These are phyloP conservation scores for Drosophila mercatorum DNA, from an alignment of 2,888 invertebrate species.

Conservation along the genomic window DNA sequence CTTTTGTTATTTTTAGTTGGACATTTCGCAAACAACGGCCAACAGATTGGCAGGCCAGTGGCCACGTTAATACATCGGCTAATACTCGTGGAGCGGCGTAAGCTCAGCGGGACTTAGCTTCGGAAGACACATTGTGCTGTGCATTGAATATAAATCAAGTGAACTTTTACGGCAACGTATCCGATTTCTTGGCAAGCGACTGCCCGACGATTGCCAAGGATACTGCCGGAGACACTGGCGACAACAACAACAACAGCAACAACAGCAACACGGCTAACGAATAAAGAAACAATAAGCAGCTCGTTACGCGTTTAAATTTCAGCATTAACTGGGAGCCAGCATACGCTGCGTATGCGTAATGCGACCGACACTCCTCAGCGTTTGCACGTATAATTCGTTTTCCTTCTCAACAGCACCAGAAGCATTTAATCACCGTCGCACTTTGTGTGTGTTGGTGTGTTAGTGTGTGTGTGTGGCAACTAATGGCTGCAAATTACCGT, in stretches of 20 bases:
- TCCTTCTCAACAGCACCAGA: slow-evolving; percentile 28
- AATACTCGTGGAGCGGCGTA: slow-evolving; percentile 46
- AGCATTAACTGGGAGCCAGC: slow-evolving; percentile 36
- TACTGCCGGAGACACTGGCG: slow-evolving; percentile 20
- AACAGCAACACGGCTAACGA: slow-evolving; percentile 1
- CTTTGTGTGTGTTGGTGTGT: slow-evolving; percentile 23
- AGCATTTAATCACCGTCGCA: slow-evolving; percentile 63
- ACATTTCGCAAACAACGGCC: slow-evolving; percentile 13
- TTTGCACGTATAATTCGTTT: slow-evolving; percentile 45
- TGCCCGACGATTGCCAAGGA: slow-evolving; percentile 50
- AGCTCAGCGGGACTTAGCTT: slow-evolving; percentile 39
- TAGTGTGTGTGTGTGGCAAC: slow-evolving; percentile 43
- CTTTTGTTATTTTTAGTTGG: neutral
- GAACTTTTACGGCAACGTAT: slow-evolving; percentile 63
- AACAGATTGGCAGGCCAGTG: slow-evolving; percentile 27
- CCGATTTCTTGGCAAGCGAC: slow-evolving; percentile 58
- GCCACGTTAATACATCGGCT: slow-evolving; percentile 52
- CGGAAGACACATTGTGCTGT: slow-evolving; percentile 59
- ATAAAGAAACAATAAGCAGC: slow-evolving; percentile 53
- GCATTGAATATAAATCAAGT: slow-evolving; percentile 71
- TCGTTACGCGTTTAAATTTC: slow-evolving; percentile 57
- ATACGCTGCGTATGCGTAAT: slow-evolving; percentile 74
- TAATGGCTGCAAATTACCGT: slow-evolving; percentile 80
- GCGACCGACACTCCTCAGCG: slow-evolving; percentile 18
- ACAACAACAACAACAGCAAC: slow-evolving; percentile 1